phyloP scores from a whole-genome alignment of 1,140 invertebrate species.

The Drosophila chauvacae region DNA sequence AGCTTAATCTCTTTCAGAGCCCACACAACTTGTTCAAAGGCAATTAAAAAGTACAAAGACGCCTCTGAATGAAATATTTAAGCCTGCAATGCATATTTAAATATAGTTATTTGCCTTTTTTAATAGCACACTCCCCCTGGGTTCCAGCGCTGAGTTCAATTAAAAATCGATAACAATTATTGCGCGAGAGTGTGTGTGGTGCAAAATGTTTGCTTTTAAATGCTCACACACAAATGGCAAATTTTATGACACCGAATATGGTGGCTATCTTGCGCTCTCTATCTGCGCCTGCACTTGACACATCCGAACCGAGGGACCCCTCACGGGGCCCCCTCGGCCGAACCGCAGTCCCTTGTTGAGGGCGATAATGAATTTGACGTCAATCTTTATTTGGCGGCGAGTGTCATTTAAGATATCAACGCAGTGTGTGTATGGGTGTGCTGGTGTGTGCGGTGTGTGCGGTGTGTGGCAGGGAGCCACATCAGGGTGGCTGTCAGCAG shows the following conservation, averaged over 20 bases:
- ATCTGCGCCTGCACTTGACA: conserved; percentile 46
- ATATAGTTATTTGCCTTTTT: conserved; percentile 20
- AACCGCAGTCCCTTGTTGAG: conserved; percentile 31
- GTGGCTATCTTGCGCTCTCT: conserved; percentile 13
- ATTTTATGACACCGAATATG: conserved; percentile 18
- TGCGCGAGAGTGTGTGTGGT: neutral
- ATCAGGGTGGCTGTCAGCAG: conserved; percentile 24
- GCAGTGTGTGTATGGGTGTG: conserved; percentile 21
- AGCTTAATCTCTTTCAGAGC: neutral
- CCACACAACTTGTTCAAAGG: neutral
- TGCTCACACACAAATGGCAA: conserved; percentile 5
- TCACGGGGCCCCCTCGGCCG: neutral
- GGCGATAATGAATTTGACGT: conserved; percentile 70
- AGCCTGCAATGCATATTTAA: conserved; percentile 22
- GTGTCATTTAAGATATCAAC: conserved; percentile 71
- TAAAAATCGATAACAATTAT: conserved; percentile 48
- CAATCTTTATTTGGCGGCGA: conserved; percentile 70
- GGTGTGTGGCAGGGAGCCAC: conserved; percentile 1
- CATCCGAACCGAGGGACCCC: conserved; percentile 13
- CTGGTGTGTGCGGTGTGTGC: neutral
- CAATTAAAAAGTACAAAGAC: conserved; percentile 13
- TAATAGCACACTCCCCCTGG: conserved; percentile 19
- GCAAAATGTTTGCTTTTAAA: conserved; percentile 35
- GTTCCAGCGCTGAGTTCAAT: conserved; percentile 19
- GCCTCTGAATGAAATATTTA: conserved; percentile 9